These are phyloP conservation scores for Oxygymnocypris stewartii DNA, from an alignment of 2,113 vertebrate genomes.

Conservation along the genomic window DNA sequence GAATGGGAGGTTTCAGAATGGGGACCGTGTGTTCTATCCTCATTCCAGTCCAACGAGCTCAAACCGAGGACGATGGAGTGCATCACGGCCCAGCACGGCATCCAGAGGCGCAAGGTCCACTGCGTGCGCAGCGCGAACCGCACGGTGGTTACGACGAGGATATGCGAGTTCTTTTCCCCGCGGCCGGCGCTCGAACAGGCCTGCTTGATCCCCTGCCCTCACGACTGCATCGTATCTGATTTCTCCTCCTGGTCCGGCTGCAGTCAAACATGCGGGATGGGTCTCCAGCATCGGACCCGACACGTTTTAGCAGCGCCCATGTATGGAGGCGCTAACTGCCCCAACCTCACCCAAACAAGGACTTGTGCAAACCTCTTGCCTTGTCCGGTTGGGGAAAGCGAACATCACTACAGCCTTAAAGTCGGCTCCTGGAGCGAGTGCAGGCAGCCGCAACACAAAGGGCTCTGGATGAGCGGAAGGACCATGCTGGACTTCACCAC, in stretches of 20 bases:
- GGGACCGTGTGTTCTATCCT: slow-evolving; percentile 79
- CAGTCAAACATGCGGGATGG: slow-evolving; percentile 73
- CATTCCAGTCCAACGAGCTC: slow-evolving; percentile 67
- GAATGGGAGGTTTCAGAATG: slow-evolving; percentile 90
- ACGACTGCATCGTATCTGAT: slow-evolving; percentile 87
- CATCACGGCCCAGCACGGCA: slow-evolving; percentile 90
- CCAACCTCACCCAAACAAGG: slow-evolving; percentile 84
- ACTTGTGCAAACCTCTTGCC: slow-evolving; percentile 67
- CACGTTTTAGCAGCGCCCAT: slow-evolving; percentile 82
- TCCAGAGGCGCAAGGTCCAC: slow-evolving; percentile 81
- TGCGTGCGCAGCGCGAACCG: slow-evolving; percentile 86
- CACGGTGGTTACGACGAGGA: slow-evolving; percentile 76
- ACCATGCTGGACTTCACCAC: slow-evolving; percentile 76
- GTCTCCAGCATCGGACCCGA: slow-evolving; percentile 82
- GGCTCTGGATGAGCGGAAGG: slow-evolving; percentile 69
- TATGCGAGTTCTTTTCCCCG: slow-evolving; percentile 88
- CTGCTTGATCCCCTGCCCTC: slow-evolving; percentile 92
- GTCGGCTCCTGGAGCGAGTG: slow-evolving; percentile 88
- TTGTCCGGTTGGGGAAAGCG: slow-evolving; percentile 80
- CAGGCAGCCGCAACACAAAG: slow-evolving; percentile 75
- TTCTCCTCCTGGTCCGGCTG: slow-evolving; percentile 90
- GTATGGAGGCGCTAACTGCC: slow-evolving; percentile 86
- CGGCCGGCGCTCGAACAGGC: slow-evolving; percentile 84
- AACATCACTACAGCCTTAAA: slow-evolving; percentile 86
- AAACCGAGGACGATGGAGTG: slow-evolving; percentile 71